Evolutionary conservation across 2,888 invertebrate species (phyloP), one percentile per base, ranked within the genome.

Genomic region (Acleris literana): DNA sequence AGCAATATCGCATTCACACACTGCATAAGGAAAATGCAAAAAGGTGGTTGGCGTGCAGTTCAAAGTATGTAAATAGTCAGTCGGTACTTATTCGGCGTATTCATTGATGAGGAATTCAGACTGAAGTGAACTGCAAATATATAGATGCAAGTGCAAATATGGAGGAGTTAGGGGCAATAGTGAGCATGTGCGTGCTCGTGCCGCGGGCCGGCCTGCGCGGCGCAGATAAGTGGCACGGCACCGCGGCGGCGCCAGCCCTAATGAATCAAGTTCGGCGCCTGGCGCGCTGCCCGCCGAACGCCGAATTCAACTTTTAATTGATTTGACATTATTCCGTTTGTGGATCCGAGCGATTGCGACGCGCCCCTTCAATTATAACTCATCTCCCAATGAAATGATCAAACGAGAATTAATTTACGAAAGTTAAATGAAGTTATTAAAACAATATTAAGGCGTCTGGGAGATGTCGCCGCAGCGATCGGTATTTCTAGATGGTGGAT

Each of bases 261-360:
- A 89, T 88, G 88, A 88, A 87, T 88, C 87, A 88, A 87, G 78
- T 86, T 86, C 77, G 79, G 70, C 74, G 78, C 74, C 79, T 85
- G 88, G 87, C 87, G 83, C 79, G 77, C 74, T 83, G 86, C 86
- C 85, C 86, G 39, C 39, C 39, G 33, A 11, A 33, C 25, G 81
- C 77, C 82, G 79, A 86, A 86, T 85, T 83, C 82, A 90, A 90
- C 87, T 90, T 90, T 90, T 90, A 91, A 90, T 91, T 90, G 90
- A 90, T 90, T 90, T 87, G 85, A 85, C 87, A 90, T 90, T 89
- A 91, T 90, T 90, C 88, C 87, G 82, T 88, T 88, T 88, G 87
- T 84, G 87, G 83, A 84, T 79, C 81, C 79, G 80, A 80, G 78
- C 83, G 81, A 85, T 85, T 81, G 82, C 83, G 83, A 80, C 81